Conservation (phyloP, 2,888 invertebrate genomes). For the Lamproptera curius region DNA sequence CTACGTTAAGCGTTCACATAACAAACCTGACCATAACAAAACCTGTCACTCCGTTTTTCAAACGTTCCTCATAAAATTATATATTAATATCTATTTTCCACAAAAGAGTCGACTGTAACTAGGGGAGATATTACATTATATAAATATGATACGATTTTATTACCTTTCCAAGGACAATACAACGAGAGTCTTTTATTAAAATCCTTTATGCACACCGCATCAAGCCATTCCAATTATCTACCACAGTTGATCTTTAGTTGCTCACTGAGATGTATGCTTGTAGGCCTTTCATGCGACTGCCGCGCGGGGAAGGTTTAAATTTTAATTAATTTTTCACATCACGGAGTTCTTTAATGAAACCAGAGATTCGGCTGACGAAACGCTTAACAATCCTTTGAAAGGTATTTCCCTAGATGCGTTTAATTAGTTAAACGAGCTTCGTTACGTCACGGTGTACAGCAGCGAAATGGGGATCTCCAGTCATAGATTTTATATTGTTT, state of each 20-base stretch:
- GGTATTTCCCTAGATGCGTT: constrained; percentile 45
- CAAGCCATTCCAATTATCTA: constrained; percentile 65
- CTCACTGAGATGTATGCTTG: constrained; percentile 63
- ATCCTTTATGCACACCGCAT: constrained; percentile 41
- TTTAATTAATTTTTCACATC: constrained; percentile 75
- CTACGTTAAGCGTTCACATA: too few relatives aligned
- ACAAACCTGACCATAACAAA: too few relatives aligned
- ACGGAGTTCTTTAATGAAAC: constrained; percentile 62
- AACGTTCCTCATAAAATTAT: too few relatives aligned
- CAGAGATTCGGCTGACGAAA: constrained; percentile 61
- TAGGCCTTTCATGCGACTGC: constrained; percentile 52
- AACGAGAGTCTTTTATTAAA: constrained; percentile 2
- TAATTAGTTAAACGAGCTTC: constrained; percentile 52
- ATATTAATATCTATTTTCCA: too few relatives aligned
- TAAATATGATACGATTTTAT: background rate
- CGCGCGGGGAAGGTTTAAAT: constrained; percentile 61
- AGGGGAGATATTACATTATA: too few relatives aligned
- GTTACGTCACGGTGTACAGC: too few relatives aligned
- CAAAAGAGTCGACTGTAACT: too few relatives aligned
- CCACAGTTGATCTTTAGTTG: constrained; percentile 67
- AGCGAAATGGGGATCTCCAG: too few relatives aligned
- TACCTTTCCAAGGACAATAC: background rate
- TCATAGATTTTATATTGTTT: too few relatives aligned
- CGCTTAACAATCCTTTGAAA: constrained; percentile 57
- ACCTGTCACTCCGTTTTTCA: too few relatives aligned